Conservation (phyloP, 2,797 vertebrate genomes). For the Esox lucius region DNA sequence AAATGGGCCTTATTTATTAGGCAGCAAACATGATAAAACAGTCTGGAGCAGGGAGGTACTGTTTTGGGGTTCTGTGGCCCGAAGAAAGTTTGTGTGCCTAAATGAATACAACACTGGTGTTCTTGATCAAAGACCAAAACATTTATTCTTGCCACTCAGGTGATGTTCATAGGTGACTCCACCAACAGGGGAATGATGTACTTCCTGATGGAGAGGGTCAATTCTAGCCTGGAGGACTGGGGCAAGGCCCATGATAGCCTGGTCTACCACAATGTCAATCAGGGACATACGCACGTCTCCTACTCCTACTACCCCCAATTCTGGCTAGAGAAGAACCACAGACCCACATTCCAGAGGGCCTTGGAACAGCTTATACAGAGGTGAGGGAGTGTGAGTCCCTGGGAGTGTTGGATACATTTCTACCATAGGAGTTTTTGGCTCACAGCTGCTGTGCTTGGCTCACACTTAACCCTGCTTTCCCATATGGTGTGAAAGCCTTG, state of each 20-base stretch:
- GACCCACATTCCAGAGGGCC: constrained; percentile 87
- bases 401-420: not conserved
- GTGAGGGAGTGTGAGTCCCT: constrained; percentile 61
- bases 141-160: constrained; percentile 60
- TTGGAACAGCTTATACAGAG: constrained; percentile 86
- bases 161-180: constrained; percentile 95
- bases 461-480: not conserved
- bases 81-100: not conserved
- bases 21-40: not conserved
- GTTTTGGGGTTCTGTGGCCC: not conserved
- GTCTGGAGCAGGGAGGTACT: not conserved
- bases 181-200: constrained; percentile 98
- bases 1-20: not conserved
- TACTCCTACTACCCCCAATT: constrained; percentile 97
- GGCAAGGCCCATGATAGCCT: constrained; percentile 86
- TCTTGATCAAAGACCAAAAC: not conserved
- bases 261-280: constrained; percentile 84
- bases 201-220: constrained; percentile 91
- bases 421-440: not conserved
- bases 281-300: constrained; percentile 80
- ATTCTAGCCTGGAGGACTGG: constrained; percentile 89
- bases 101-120: not conserved
- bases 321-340: constrained; percentile 79
- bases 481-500: not conserved
- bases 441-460: not conserved